These are phyloP conservation scores for Tarsius wallacei DNA, from an alignment of 2,797 vertebrate genomes.

Conservation along the genomic window DNA sequence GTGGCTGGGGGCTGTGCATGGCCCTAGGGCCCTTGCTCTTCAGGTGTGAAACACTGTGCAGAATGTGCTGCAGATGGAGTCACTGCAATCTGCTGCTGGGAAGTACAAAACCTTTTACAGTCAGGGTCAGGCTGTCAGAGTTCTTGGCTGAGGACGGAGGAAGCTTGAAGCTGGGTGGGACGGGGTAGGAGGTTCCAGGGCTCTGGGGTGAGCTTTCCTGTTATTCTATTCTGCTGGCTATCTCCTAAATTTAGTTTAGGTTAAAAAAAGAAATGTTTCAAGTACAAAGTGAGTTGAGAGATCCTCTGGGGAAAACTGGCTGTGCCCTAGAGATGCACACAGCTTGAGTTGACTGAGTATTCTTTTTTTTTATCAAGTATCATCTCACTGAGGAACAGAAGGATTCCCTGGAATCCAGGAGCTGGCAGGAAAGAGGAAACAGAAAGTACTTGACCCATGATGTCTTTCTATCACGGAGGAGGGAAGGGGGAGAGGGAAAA, in stretches of 20 bases:
- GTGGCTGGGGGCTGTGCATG: accelerated
- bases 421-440: neutral
- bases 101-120: accelerated
- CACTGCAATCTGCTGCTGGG: neutral
- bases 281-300: neutral
- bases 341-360: neutral
- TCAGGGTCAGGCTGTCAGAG: neutral
- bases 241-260: constrained; percentile 37
- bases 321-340: accelerated
- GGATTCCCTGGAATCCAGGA: neutral
- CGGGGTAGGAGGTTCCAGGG: neutral
- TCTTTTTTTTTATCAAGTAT: neutral
- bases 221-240: neutral
- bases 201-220: neutral
- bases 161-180: neutral
- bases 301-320: neutral
- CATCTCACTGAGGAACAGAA: neutral
- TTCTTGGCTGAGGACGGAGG: neutral
- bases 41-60: accelerated
- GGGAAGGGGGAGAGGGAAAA: neutral
- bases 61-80: accelerated
- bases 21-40: accelerated
- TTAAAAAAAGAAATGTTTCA: constrained; percentile 34
- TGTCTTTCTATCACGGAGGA: neutral
- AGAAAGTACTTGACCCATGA: neutral